These are phyloP conservation scores for Brevimyrus niger DNA, from an alignment of 2,113 vertebrate genomes.

Conservation along the genomic window DNA sequence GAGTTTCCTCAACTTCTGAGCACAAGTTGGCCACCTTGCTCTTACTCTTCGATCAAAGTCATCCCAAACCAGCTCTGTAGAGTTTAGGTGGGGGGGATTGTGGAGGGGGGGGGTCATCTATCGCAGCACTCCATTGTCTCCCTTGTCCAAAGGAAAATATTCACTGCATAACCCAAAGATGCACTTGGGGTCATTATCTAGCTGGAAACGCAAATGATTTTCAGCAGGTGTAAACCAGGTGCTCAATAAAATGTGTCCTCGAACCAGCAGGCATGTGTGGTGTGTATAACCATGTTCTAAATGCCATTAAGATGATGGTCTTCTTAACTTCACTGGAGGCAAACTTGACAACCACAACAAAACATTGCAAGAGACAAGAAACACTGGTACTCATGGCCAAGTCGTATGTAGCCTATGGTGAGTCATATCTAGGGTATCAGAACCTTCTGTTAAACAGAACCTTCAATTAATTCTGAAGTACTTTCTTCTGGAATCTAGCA, in stretches of 20 bases:
- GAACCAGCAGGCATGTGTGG: neutral
- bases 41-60: neutral
- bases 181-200: neutral
- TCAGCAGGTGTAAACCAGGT: neutral
- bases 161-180: neutral
- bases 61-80: neutral
- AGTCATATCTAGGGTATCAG: neutral
- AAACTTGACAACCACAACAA: neutral
- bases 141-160: neutral
- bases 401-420: neutral
- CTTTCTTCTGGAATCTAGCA: neutral
- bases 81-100: neutral
- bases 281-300: neutral
- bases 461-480: neutral
- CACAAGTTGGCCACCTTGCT: neutral
- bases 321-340: neutral
- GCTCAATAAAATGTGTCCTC: neutral
- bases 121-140: neutral
- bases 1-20: neutral
- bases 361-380: neutral
- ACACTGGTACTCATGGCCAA: neutral
- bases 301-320: neutral
- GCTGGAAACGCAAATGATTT: neutral
- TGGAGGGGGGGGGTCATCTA: neutral
- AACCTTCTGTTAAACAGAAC: neutral